Base-by-base conservation (phyloP, 2,888 invertebrate species). In the Epistrophe eligans region DNA sequence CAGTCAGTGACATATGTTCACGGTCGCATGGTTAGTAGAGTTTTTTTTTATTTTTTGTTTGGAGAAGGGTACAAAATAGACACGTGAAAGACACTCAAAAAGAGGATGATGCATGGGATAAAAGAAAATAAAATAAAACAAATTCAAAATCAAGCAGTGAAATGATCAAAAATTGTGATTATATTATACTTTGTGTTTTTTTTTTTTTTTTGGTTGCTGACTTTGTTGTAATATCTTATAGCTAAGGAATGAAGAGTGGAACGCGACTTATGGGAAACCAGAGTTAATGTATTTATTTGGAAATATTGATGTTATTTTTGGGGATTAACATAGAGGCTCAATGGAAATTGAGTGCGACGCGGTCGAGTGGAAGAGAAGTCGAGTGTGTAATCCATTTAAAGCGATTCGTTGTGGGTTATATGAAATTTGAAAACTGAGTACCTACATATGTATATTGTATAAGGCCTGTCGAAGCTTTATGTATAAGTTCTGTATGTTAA, bases 1-100 rank as follows among this genome's bases (percentile, higher is more conserved):
- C 77, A 85, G 64, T 82, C 85, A 79, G 72, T 77, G 77, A 74
- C 85, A 85, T 82, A 82, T 85, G 85, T 74, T 85, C 70, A 85
- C 74, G 85, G 82, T 85, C 85, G 81, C 85, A 85, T 81, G 85
- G 77, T 85, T 85, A 72, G 52, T 64, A 72, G 72, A 66, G 58
- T 74, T 50, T 45, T 38, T 57, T 57, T 55, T 55, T 24, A 13
- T 24, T 15, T 32, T 48, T 9, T 24, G 6, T 11, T 35, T 24
- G 38, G 24, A 45, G 58, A 66, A 45, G 57, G 66, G 74, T 52
- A 76, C 24, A 0, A 74, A 57, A 71, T 71, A 79, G 62, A 67
- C 74, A 84, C 76, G 70, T 77, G 79, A 40, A 77, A 79, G 73
- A 67, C 67, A 66, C 76, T 79, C 64, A 70, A 55, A 11, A 84